phyloP scores from a whole-genome alignment of 2,113 vertebrate species.

The Varanus salvator region DNA sequence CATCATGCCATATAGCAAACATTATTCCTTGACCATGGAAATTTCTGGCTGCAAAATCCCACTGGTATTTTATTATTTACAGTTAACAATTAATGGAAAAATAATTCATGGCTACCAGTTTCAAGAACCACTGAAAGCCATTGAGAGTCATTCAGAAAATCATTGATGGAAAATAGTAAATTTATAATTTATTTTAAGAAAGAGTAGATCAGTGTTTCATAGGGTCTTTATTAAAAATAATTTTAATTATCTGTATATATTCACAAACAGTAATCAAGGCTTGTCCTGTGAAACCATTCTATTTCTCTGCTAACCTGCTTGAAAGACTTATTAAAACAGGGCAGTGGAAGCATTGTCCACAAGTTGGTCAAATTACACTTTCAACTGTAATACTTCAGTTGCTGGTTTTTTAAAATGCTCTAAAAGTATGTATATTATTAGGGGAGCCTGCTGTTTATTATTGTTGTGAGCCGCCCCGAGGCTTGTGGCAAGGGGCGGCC shows the following conservation, averaged over 20 bases:
- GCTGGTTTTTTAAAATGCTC: conserved; percentile 8
- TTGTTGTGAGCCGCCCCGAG: too few species aligned
- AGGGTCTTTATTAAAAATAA: background rate
- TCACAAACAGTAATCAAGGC: background rate
- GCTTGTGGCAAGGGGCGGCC: too few species aligned
- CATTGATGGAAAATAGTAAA: background rate
- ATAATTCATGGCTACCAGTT: background rate
- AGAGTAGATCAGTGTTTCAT: background rate
- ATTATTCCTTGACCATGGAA: conserved; percentile 17
- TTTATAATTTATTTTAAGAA: background rate
- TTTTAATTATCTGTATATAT: background rate
- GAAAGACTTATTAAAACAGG: conserved; percentile 25
- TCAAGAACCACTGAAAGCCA: background rate
- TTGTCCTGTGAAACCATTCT: conserved; percentile 19
- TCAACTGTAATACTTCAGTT: conserved; percentile 17
- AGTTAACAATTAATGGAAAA: background rate
- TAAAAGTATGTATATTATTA: conserved; percentile 38
- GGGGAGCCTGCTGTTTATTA: conserved; percentile 63
- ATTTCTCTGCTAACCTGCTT: conserved; percentile 31
- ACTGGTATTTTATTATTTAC: background rate
- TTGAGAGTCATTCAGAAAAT: background rate
- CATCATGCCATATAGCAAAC: conserved; percentile 3
- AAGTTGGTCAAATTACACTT: conserved; percentile 33
- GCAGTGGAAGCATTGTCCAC: conserved; percentile 36
- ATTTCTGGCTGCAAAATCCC: conserved; percentile 3